Percentiles rank a stretch among this genome's conserved stretches.
These are phyloP conservation scores for Drosophila cognata DNA, from an alignment of 2,888 invertebrate genomes.

Conservation along the genomic window DNA sequence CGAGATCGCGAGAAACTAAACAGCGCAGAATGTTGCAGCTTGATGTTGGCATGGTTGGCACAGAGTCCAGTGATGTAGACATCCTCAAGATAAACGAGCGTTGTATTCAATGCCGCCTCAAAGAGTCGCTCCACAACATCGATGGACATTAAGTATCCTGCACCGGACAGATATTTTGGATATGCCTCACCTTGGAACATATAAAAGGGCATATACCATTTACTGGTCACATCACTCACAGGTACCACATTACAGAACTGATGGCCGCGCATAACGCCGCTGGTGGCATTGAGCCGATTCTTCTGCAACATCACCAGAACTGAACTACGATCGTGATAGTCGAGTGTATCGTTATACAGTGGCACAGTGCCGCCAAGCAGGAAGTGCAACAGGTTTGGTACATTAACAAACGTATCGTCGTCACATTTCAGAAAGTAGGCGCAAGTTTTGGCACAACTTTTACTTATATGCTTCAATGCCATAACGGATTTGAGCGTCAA, in stretches of 20 bases:
- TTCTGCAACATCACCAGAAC: slow-evolving; percentile 71
- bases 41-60: slow-evolving; percentile 87
- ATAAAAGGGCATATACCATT: slow-evolving; percentile 94
- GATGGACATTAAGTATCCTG: slow-evolving; percentile 91
- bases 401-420: slow-evolving; percentile 94
- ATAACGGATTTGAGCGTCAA: slow-evolving; percentile 93
- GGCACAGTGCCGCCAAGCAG: slow-evolving; percentile 85
- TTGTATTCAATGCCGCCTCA: slow-evolving; percentile 88
- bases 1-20: slow-evolving; percentile 86
- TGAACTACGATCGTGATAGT: slow-evolving; percentile 78
- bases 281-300: slow-evolving; percentile 82
- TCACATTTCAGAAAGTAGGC: slow-evolving; percentile 93
- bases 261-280: slow-evolving; percentile 89
- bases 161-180: slow-evolving; percentile 93
- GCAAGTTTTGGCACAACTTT: slow-evolving; percentile 87
- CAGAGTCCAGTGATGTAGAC: slow-evolving; percentile 92
- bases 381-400: slow-evolving; percentile 88
- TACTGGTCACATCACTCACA: slow-evolving; percentile 89
- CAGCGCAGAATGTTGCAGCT: slow-evolving; percentile 88
- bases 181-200: slow-evolving; percentile 90
- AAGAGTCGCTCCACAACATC: slow-evolving; percentile 89
- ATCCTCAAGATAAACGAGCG: slow-evolving; percentile 91
- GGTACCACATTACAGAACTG: slow-evolving; percentile 92
- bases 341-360: slow-evolving; percentile 83
- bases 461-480: slow-evolving; percentile 92